These are phyloP conservation scores for Lacanobia oleracea DNA, from an alignment of 2,888 invertebrate genomes.

Conservation along the genomic window DNA sequence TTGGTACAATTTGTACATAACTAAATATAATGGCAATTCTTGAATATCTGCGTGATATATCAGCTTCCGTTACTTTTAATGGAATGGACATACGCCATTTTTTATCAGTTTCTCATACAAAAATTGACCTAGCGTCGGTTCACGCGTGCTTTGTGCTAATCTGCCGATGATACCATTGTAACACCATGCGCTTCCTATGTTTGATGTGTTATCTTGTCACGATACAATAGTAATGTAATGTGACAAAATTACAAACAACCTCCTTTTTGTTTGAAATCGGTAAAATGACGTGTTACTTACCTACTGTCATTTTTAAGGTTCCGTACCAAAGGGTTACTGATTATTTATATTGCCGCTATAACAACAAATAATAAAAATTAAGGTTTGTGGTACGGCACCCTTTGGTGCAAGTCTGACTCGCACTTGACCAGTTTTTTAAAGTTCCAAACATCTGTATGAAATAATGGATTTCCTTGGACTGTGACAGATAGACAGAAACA, in stretches of 20 bases:
- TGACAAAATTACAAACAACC: not conserved
- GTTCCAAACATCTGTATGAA: too few relatives aligned
- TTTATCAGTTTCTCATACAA: slow-evolving; percentile 44
- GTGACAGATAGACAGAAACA: too few relatives aligned
- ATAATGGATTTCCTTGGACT: too few relatives aligned
- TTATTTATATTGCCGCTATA: too few relatives aligned
- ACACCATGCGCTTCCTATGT: not conserved
- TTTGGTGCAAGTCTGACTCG: too few relatives aligned
- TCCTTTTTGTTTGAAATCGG: not conserved
- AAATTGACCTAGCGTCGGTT: not conserved
- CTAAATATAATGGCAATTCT: not conserved
- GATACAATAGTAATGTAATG: not conserved
- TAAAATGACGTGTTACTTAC: too few relatives aligned
- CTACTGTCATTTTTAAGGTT: too few relatives aligned
- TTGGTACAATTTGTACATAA: not conserved
- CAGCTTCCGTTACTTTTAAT: slow-evolving; percentile 20
- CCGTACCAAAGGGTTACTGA: too few relatives aligned
- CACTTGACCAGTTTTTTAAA: too few relatives aligned
- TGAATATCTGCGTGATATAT: slow-evolving; percentile 1
- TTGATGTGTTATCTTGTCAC: not conserved
- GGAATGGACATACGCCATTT: not conserved
- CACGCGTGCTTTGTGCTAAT: slow-evolving; percentile 18
- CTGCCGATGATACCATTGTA: slow-evolving; percentile 18
- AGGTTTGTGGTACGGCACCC: too few relatives aligned
- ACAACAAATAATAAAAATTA: too few relatives aligned